Evolutionary conservation across 2,797 vertebrate genomes (phyloP).

Genomic region (Propithecus perrieri): DNA sequence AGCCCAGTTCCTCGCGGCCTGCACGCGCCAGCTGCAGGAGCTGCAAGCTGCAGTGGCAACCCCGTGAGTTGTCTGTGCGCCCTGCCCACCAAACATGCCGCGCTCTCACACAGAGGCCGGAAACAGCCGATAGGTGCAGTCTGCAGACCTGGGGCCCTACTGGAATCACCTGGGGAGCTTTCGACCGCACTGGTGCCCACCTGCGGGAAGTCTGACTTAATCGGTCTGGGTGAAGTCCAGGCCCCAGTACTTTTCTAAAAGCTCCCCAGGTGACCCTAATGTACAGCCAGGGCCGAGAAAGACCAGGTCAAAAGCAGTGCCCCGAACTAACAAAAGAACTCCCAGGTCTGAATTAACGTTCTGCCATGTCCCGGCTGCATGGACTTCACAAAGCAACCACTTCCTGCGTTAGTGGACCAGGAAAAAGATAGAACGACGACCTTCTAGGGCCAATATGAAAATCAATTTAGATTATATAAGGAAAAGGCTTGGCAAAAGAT

Average conservation of each 20-base stretch:
- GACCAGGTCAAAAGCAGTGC: not conserved
- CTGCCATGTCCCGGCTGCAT: not conserved
- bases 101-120: fast-evolving
- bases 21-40: not conserved
- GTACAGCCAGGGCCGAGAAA: not conserved
- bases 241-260: not conserved
- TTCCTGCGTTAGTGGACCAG: not conserved
- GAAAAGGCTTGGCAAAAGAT: not conserved
- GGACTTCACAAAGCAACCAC: too few relatives aligned
- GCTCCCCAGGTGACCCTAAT: not conserved
- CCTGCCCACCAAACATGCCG: fast-evolving
- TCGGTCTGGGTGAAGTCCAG: not conserved
- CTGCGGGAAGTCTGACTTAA: not conserved
- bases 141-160: fast-evolving
- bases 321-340: fast-evolving
- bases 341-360: fast-evolving
- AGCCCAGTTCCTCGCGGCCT: not conserved
- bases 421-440: fast-evolving
- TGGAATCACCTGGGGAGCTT: not conserved
- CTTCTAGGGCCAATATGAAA: not conserved
- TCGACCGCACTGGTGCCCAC: not conserved
- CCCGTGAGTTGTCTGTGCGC: fast-evolving
- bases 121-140: fast-evolving
- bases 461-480: not conserved
- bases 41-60: fast-evolving